These are phyloP conservation scores for Apantesis nais DNA, from an alignment of 2,888 invertebrate species.

Conservation along the genomic window DNA sequence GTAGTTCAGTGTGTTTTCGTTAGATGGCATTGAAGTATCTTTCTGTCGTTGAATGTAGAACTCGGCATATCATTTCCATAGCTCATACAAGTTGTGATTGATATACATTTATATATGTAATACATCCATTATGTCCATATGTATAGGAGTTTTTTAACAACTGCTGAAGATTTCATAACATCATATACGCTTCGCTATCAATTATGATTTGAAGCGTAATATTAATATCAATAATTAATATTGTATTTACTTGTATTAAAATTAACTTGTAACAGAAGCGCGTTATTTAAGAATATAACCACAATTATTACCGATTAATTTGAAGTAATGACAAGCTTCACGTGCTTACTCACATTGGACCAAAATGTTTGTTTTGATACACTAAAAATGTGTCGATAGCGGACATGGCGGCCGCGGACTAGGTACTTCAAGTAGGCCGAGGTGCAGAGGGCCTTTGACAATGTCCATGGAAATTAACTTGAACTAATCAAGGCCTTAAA, in stretches of 20 bases:
- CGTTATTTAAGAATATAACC: too few relatives aligned
- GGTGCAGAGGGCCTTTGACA: background rate
- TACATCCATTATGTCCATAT: too few relatives aligned
- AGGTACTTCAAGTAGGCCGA: background rate
- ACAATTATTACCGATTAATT: too few relatives aligned
- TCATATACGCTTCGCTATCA: background rate
- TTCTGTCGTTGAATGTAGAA: background rate
- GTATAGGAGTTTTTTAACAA: too few relatives aligned
- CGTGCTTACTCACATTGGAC: background rate
- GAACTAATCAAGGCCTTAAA: too few relatives aligned
- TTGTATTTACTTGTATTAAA: too few relatives aligned
- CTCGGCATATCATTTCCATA: background rate
- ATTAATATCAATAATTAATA: too few relatives aligned
- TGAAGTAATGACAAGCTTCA: too few relatives aligned
- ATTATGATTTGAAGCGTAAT: too few relatives aligned
- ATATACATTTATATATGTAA: too few relatives aligned
- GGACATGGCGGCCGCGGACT: background rate
- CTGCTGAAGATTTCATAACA: background rate
- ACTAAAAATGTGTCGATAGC: background rate
- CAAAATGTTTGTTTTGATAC: background rate
- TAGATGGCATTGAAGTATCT: background rate
- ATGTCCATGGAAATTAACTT: background rate
- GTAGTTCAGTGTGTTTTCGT: background rate
- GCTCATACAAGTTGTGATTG: background rate
- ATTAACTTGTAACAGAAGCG: too few relatives aligned